A percentile compares a stretch with the other conserved stretches of the same genome.
These are phyloP conservation scores for Oophaga pumilio DNA, from an alignment of 2,113 vertebrate species.

Conservation along the genomic window DNA sequence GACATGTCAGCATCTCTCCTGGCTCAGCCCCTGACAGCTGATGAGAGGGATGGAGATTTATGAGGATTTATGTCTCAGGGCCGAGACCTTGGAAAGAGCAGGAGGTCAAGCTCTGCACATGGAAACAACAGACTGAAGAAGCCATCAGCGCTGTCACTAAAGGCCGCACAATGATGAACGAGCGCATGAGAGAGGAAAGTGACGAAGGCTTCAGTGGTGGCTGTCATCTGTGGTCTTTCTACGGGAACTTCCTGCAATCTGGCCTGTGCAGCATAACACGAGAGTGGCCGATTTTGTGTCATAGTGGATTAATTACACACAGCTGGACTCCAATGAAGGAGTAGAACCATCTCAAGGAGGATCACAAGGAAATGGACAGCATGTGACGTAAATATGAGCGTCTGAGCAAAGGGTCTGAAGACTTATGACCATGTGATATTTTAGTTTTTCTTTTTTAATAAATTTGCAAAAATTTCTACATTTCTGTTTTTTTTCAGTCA, in stretches of 20 bases:
- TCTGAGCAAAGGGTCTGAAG: no score
- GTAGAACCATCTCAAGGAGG: no score
- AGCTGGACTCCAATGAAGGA: no score
- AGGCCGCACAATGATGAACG: background rate
- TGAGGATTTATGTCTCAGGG: slow-evolving; percentile 5
- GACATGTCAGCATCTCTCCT: background rate
- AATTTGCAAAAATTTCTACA: no score
- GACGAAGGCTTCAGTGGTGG: background rate
- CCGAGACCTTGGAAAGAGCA: background rate
- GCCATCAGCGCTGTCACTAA: background rate
- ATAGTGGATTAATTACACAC: no score
- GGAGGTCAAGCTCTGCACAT: background rate
- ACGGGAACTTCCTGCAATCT: background rate
- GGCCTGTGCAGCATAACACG: background rate
- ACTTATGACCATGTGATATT: no score
- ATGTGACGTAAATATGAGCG: no score
- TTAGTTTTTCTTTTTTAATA: no score
- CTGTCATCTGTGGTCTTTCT: background rate
- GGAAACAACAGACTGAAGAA: background rate
- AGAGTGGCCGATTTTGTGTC: no score
- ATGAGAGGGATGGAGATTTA: slow-evolving; percentile 25
- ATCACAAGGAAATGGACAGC: no score
- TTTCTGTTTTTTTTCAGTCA: no score
- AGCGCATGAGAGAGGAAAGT: background rate
- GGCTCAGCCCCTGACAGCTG: slow-evolving; percentile 25